Percentiles rank a stretch among this genome's conserved stretches.
phyloP scores from a whole-genome alignment of 37 sponge, comb jelly and placozoan genomes.

The Aplysina aerophoba region DNA sequence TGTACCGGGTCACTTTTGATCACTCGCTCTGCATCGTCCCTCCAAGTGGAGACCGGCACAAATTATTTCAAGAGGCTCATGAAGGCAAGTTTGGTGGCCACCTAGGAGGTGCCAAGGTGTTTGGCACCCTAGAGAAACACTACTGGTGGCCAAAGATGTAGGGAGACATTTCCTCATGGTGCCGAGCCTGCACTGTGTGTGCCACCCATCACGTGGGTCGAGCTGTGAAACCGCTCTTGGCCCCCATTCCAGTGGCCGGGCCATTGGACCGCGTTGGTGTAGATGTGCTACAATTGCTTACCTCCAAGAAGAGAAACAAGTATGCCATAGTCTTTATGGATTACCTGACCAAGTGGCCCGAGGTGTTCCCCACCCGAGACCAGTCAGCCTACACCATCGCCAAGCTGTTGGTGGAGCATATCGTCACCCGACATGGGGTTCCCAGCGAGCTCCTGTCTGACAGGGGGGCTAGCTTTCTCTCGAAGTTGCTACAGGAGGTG shows the following conservation, averaged over 20 bases:
- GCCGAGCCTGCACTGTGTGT: slow-evolving; percentile 38
- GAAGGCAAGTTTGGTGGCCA: slow-evolving; percentile 37
- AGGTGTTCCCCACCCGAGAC: slow-evolving; percentile 40
- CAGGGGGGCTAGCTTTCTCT: slow-evolving; percentile 34
- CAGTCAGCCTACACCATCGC: slow-evolving; percentile 38
- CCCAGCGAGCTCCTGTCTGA: slow-evolving; percentile 41
- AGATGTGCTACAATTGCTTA: no score
- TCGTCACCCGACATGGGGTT: slow-evolving; percentile 37
- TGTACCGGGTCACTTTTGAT: no score
- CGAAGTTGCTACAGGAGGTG: slow-evolving; percentile 41
- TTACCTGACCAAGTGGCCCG: slow-evolving; percentile 54
- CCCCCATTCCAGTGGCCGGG: slow-evolving; percentile 43
- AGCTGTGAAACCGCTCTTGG: neutral
- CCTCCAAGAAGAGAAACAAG: no score
- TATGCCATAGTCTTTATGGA: slow-evolving; percentile 63
- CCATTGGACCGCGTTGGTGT: slow-evolving; percentile 40
- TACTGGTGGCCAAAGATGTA: slow-evolving; percentile 57
- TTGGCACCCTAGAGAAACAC: neutral
- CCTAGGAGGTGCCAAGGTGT: slow-evolving; percentile 5
- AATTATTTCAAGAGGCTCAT: no score
- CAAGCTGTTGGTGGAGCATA: neutral
- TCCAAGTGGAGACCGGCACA: no score
- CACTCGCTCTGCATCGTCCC: no score
- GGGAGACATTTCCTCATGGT: slow-evolving; percentile 12
- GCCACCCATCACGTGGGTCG: slow-evolving; percentile 28